Evolutionary conservation across 2,888 invertebrate species (phyloP).

Genomic region (Dynastes hyllus): DNA sequence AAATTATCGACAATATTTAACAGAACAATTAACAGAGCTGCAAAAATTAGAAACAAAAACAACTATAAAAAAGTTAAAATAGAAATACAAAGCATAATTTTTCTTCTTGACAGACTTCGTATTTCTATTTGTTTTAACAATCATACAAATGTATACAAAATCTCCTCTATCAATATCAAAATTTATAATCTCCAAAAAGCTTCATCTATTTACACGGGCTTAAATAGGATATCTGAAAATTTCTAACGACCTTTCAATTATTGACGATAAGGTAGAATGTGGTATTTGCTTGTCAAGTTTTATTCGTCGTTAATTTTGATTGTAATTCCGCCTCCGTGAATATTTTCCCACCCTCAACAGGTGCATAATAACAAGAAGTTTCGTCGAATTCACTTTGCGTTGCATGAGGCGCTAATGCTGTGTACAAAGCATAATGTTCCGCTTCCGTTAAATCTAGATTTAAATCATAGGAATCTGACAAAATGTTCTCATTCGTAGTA

Average conservation of each 20-base stretch:
- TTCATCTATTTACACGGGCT: constrained; percentile 30
- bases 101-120: not conserved
- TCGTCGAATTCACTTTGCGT: constrained; percentile 93
- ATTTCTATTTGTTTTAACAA: constrained; percentile 3
- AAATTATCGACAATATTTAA: constrained; percentile 41
- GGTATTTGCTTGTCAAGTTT: constrained; percentile 45
- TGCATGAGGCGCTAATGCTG: constrained; percentile 89
- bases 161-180: constrained; percentile 17
- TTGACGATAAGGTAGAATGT: not conserved
- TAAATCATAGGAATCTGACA: constrained; percentile 54
- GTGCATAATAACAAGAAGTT: constrained; percentile 89
- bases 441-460: constrained; percentile 87
- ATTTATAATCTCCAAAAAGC: constrained; percentile 3
- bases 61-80: constrained; percentile 24
- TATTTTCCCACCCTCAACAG: constrained; percentile 85
- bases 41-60: constrained; percentile 53
- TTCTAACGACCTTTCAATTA: not conserved
- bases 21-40: constrained; percentile 53
- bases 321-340: constrained; percentile 67
- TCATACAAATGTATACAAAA: not conserved
- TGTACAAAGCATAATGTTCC: constrained; percentile 91
- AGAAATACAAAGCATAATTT: not conserved
- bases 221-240: not conserved
- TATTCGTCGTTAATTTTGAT: constrained; percentile 60
- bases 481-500: constrained; percentile 31